Evolutionary conservation across 2,113 vertebrate genomes (phyloP).

Genomic region (Heloderma charlesbogerti): DNA sequence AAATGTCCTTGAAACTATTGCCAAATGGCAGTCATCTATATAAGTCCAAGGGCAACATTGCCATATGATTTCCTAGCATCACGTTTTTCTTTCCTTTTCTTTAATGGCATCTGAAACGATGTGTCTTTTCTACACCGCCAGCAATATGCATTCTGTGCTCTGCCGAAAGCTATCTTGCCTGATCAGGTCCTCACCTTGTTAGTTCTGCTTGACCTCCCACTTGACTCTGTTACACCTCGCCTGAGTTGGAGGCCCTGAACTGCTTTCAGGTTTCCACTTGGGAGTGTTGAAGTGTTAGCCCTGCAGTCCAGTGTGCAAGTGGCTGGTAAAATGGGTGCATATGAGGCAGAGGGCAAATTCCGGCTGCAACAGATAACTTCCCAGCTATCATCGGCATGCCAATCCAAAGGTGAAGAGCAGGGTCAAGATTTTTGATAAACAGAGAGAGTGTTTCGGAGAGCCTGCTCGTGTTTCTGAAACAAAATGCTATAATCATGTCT

Average conservation of each 20-base stretch:
- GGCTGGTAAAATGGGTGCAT: constrained; percentile 63
- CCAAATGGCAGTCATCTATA: neutral
- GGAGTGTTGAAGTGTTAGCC: constrained; percentile 83
- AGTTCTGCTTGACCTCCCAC: constrained; percentile 79
- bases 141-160: neutral
- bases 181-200: constrained; percentile 32
- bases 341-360: constrained; percentile 74
- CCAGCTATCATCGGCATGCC: constrained; percentile 43
- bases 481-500: constrained; percentile 38
- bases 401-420: constrained; percentile 73
- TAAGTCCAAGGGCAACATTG: neutral
- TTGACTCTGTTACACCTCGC: constrained; percentile 80
- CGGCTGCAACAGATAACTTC: constrained; percentile 64
- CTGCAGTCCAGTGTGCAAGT: constrained; percentile 75
- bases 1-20: neutral
- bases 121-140: constrained; percentile 25
- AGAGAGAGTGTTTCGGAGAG: constrained; percentile 46
- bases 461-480: constrained; percentile 23
- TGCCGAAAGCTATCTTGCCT: constrained; percentile 39
- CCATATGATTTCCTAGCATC: neutral
- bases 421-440: constrained; percentile 77
- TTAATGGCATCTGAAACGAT: constrained; percentile 5
- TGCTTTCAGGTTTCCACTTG: constrained; percentile 73
- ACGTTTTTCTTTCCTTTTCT: neutral
- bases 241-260: constrained; percentile 75